Conservation (phyloP, 2,797 vertebrate species). For the Gouania willdenowi region DNA sequence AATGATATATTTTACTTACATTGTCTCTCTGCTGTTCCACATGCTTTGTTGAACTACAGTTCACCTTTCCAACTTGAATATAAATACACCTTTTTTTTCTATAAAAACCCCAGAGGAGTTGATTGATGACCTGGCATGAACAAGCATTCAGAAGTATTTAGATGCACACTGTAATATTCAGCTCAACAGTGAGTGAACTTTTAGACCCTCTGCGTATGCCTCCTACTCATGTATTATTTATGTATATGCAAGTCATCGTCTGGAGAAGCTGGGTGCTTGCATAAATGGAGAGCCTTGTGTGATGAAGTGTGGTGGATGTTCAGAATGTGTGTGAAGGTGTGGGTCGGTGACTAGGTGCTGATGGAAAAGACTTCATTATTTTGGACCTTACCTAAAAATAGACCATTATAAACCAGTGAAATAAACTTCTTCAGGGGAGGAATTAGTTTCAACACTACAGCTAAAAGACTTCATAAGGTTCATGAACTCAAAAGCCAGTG, state of each 20-base stretch:
- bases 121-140: background rate
- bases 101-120: background rate
- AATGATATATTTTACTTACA: background rate
- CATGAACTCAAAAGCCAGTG: background rate
- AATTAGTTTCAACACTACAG: conserved; percentile 4
- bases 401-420: background rate
- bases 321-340: background rate
- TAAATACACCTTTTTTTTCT: background rate
- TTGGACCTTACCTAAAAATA: conserved; percentile 5
- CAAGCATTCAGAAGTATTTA: background rate
- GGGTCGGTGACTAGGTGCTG: background rate
- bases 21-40: background rate
- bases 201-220: background rate
- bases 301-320: conserved; percentile 1
- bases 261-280: conserved; percentile 4
- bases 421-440: conserved; percentile 1
- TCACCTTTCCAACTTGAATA: conserved; percentile 11
- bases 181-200: conserved; percentile 10
- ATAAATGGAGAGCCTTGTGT: conserved; percentile 2
- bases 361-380: conserved; percentile 3
- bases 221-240: conserved; percentile 30
- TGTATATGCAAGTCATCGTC: conserved; percentile 19
- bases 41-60: conserved; percentile 6
- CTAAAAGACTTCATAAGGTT: background rate
- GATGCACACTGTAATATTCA: conserved; percentile 13